Evolutionary conservation across 2,113 vertebrate genomes (phyloP).

Genomic region (Chroicocephalus ridibundus): DNA sequence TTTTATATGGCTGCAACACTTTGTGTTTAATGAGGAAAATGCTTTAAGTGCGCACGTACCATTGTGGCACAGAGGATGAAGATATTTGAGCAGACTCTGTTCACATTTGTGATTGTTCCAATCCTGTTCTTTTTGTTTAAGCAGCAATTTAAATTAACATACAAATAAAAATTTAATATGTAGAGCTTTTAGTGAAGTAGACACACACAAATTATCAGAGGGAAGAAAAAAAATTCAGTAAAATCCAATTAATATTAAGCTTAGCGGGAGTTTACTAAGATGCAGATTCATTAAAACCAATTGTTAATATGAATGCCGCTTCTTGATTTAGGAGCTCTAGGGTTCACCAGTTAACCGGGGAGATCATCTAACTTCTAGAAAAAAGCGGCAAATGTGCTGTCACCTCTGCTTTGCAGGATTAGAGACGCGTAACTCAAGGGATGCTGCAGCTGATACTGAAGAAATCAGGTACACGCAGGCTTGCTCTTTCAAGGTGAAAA

Average conservation of each 20-base stretch:
- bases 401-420: not conserved
- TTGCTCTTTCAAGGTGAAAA: not conserved
- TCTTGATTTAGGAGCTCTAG: slow-evolving; percentile 28
- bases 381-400: not conserved
- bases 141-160: slow-evolving; percentile 1
- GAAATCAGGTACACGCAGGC: not conserved
- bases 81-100: not conserved
- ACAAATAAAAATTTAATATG: slow-evolving; percentile 25
- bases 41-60: slow-evolving; percentile 13
- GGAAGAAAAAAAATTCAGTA: not conserved
- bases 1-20: slow-evolving; percentile 33
- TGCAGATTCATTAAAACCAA: not conserved
- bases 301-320: not conserved
- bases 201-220: not conserved
- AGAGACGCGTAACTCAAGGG: not conserved
- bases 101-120: slow-evolving; percentile 2
- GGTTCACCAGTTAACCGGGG: not conserved
- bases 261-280: not conserved
- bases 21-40: slow-evolving; percentile 56
- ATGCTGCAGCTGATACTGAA: not conserved
- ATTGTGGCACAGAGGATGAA: not conserved
- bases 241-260: not conserved
- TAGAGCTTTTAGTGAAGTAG: slow-evolving; percentile 40
- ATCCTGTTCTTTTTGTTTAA: not conserved
- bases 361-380: not conserved